phyloP scores from a whole-genome alignment of 1,140 invertebrate species.

The Cotesia chilonis region DNA sequence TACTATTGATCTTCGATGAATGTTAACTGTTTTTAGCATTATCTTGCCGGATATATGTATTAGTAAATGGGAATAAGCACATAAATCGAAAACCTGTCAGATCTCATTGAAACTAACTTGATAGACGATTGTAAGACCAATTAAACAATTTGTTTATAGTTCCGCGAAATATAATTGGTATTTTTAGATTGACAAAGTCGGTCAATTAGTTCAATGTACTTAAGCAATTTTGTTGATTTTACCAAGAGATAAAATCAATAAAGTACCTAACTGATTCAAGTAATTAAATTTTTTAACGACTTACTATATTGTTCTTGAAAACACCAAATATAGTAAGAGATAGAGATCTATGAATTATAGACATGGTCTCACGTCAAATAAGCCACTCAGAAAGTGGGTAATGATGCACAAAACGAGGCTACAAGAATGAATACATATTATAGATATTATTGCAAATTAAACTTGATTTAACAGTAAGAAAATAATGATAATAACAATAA shows the following conservation, averaged over 20 bases:
- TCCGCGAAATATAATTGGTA: slow-evolving; percentile 11
- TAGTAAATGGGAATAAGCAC: not conserved
- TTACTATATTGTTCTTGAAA: not conserved
- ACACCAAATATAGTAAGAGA: not conserved
- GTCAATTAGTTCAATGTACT: slow-evolving; percentile 21
- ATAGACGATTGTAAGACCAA: not conserved
- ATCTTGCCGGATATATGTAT: not conserved
- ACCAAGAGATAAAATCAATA: not conserved
- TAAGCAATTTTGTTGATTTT: not conserved
- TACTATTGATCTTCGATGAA: too few relatives aligned
- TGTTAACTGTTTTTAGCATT: too few relatives aligned
- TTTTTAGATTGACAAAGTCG: slow-evolving; percentile 23
- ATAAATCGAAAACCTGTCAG: slow-evolving; percentile 8
- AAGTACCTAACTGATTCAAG: not conserved
- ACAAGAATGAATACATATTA: slow-evolving; percentile 13
- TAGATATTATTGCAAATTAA: not conserved
- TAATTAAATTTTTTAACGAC: not conserved
- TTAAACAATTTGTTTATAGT: slow-evolving; percentile 4
- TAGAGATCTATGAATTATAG: slow-evolving; percentile 4
- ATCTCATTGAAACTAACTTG: not conserved
- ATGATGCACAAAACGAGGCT: slow-evolving; percentile 44
- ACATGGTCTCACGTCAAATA: not conserved
- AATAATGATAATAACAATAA: slow-evolving; percentile 4
- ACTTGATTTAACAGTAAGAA: not conserved
- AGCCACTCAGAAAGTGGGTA: slow-evolving; percentile 37